Conservation (phyloP, 2,113 vertebrate genomes). For the Periophthalmodon schlosseri region DNA sequence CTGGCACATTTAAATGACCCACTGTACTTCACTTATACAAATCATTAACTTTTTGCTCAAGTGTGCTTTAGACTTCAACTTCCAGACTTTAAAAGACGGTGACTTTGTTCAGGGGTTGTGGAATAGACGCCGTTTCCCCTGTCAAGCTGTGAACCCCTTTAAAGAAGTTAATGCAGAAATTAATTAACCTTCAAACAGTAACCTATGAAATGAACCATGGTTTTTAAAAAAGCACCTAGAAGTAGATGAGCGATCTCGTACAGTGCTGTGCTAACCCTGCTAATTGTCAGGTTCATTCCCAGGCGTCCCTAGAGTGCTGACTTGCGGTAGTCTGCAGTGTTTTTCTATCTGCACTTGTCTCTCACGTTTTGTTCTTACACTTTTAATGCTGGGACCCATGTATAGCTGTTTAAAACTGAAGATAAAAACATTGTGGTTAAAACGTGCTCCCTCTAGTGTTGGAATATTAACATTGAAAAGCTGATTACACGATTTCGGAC, state of each 20-base stretch:
- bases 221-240: background rate
- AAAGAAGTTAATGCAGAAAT: constrained; percentile 5
- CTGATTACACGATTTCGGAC: no score
- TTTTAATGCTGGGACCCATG: constrained; percentile 1
- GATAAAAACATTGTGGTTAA: constrained; percentile 44
- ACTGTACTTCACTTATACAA: background rate
- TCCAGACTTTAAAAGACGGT: background rate
- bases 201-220: background rate
- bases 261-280: constrained; percentile 1
- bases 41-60: constrained; percentile 5
- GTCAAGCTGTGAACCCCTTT: constrained; percentile 14
- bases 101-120: background rate
- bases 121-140: background rate
- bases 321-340: constrained; percentile 6
- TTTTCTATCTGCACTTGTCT: constrained; percentile 12
- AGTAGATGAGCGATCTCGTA: background rate
- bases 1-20: background rate
- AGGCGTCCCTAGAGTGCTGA: constrained; percentile 3
- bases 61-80: background rate
- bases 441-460: background rate
- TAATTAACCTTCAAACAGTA: constrained; percentile 8
- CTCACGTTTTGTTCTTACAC: constrained; percentile 28
- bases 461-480: no score
- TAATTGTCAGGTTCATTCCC: constrained; percentile 23
- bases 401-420: constrained; percentile 46